Percentiles rank a stretch among this genome's conserved stretches.
These are phyloP conservation scores for Cephus pygmeus DNA, from an alignment of 2,888 invertebrate species.

Conservation along the genomic window DNA sequence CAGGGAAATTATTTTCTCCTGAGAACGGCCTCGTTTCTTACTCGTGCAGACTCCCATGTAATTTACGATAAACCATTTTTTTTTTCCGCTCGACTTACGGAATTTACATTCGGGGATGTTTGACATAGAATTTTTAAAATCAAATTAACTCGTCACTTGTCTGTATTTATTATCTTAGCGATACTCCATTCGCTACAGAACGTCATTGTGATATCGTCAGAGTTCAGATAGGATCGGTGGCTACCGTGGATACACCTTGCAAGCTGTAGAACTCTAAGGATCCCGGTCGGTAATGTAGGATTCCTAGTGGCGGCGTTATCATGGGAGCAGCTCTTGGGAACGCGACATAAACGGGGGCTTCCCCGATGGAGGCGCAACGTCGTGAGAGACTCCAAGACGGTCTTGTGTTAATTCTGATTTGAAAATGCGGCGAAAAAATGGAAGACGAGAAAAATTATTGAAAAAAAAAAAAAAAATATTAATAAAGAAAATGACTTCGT, in stretches of 20 bases:
- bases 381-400: background rate
- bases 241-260: background rate
- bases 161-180: background rate
- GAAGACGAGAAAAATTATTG: background rate
- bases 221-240: background rate
- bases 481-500: conserved; percentile 1
- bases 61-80: too few relatives aligned
- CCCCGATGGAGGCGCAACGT: background rate
- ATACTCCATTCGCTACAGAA: background rate
- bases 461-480: background rate
- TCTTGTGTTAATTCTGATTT: background rate
- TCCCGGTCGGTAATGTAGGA: background rate
- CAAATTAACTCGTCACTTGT: background rate
- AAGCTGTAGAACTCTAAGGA: background rate
- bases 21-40: background rate
- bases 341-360: background rate
- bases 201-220: background rate
- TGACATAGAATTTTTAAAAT: background rate
- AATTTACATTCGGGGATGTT: background rate
- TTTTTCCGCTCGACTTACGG: too few relatives aligned
- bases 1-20: background rate
- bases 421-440: background rate
- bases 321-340: background rate
- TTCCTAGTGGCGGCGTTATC: background rate
- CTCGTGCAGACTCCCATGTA: too few relatives aligned